phyloP scores from a whole-genome alignment of 2,888 invertebrate genomes.

The Andrena chrysosceles region DNA sequence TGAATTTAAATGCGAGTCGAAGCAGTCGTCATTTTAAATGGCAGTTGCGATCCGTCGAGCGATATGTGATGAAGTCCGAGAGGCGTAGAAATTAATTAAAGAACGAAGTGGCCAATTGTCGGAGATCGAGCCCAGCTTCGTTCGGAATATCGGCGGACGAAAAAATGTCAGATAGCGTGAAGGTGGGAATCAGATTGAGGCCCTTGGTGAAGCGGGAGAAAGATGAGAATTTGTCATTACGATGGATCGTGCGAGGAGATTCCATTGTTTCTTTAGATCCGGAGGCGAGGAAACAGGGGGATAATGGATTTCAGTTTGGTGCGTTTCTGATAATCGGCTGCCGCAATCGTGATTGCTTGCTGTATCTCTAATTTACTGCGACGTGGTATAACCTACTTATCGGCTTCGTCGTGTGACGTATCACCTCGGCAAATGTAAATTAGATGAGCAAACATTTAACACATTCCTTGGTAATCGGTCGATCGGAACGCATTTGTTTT shows the following conservation, averaged over 20 bases:
- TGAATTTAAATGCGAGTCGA: constrained; percentile 40
- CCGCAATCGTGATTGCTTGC: not conserved
- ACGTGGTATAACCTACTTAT: constrained; percentile 39
- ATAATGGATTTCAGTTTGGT: constrained; percentile 80
- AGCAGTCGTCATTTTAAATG: constrained; percentile 44
- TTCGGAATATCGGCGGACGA: not conserved
- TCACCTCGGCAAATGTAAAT: not conserved
- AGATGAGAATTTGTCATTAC: constrained; percentile 86
- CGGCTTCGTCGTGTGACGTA: constrained; percentile 1
- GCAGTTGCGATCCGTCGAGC: constrained; percentile 37
- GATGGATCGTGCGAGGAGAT: constrained; percentile 88
- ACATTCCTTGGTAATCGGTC: not conserved
- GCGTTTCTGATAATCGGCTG: constrained; percentile 31
- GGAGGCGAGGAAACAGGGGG: constrained; percentile 80
- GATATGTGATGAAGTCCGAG: constrained; percentile 6
- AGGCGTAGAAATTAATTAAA: constrained; percentile 12
- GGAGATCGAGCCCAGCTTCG: constrained; percentile 29
- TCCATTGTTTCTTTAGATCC: constrained; percentile 87
- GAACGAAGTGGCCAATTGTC: constrained; percentile 28
- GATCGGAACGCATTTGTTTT: not conserved
- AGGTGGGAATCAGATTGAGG: constrained; percentile 91
- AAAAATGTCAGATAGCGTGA: constrained; percentile 88
- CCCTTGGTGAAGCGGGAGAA: constrained; percentile 89
- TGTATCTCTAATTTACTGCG: not conserved
- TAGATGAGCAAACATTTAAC: not conserved